Base-by-base conservation (phyloP, 2,797 vertebrate genomes). In the Hydrocynus forskahlii region DNA sequence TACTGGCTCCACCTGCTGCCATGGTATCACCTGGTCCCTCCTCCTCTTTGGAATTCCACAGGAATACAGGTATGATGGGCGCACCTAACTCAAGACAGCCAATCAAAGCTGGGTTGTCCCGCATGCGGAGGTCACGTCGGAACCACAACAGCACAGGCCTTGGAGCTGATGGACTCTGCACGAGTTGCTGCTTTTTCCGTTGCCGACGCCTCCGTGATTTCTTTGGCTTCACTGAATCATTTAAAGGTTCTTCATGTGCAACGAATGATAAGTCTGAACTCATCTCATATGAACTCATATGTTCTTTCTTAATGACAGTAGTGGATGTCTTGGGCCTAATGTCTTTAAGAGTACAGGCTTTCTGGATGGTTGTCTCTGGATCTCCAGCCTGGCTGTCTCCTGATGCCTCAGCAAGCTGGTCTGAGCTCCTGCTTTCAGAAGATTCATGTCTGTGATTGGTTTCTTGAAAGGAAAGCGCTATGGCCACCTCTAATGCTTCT, bases 81-180 rank as follows among this genome's bases (percentile, higher is more conserved):
- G 87, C 91, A 25, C 90, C 92, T 19, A 87, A 10, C 85, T 94
- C 90, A 68, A 95, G 75, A 1, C 91, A 90, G 40, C 83, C 85
- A 54, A 83, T 85, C 1, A 94, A 88, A 81, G 93, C 91, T 35
- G 93, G 93, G 83, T 95, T 94, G 83, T 95, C 93, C 78, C 89
- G 84, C n/a, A 94, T 35, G 60, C 60, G 60, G 5, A 94, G 80
- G 83, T 94, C 94, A 80, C 92, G 92, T 83, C 92, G 87, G 71
- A 93, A 88, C 94, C 93, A 94, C 75, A 94, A 79, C 68, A 95
- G 76, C 60, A 63, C 60, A 63, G 60, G 60, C 60, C 23, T 12
- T 16, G 60, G 60, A 13, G 60, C 60, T 17, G 14, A 63, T 6
- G 25, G 60, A 5, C 89, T 89, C 29, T 87, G 76, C 0, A 23